These are phyloP conservation scores for Momotus momota DNA, from an alignment of 2,797 vertebrate species.

Conservation along the genomic window DNA sequence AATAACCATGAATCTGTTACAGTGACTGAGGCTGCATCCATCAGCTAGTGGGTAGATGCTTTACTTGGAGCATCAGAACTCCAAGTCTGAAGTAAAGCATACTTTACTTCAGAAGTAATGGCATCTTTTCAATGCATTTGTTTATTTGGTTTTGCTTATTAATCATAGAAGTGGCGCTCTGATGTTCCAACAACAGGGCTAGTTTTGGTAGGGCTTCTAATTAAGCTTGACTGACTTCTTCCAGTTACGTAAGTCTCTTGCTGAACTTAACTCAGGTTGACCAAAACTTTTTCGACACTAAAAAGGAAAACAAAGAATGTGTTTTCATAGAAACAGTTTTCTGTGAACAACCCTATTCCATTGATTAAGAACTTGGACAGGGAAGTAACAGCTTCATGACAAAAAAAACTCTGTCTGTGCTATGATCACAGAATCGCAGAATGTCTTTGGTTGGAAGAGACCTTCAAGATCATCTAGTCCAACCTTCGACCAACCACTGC, in stretches of 20 bases:
- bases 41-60: neutral
- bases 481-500: no score
- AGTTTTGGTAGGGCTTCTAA: neutral
- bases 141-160: neutral
- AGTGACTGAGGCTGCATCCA: accelerated
- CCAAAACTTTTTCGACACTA: neutral
- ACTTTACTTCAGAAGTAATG: neutral
- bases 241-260: neutral
- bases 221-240: neutral
- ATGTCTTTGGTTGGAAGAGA: no score
- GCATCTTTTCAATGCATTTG: neutral
- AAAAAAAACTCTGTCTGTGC: neutral
- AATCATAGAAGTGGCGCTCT: neutral
- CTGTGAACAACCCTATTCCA: neutral
- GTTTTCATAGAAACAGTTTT: neutral
- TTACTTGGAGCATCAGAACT: neutral
- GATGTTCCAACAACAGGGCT: neutral
- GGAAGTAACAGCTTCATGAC: neutral
- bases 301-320: neutral
- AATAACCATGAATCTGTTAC: neutral
- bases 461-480: no score
- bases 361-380: neutral
- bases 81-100: no score
- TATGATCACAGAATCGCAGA: neutral
- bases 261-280: neutral